A percentile compares a stretch with the other conserved stretches of the same genome.
Evolutionary conservation across 2,797 vertebrate genomes (phyloP).

Genomic region (Psittacula derbiana): DNA sequence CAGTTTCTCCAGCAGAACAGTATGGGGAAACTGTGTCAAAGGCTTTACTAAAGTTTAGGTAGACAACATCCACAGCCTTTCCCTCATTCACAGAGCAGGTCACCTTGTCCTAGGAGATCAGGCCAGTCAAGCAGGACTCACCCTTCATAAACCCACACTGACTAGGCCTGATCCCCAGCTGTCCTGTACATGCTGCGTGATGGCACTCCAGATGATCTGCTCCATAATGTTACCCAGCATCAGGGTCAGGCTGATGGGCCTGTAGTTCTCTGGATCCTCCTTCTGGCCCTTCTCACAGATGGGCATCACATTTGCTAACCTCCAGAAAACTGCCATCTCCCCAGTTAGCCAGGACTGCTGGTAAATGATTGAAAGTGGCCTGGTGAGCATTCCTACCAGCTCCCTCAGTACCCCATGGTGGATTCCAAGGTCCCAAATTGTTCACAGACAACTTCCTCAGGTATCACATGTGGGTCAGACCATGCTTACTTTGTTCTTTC

Average conservation of each 20-base stretch:
- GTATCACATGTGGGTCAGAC: not conserved
- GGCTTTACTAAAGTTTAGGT: not conserved
- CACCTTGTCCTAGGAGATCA: not conserved
- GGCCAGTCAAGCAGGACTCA: not conserved
- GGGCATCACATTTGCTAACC: not conserved
- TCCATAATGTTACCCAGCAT: no score
- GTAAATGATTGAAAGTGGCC: not conserved
- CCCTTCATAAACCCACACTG: not conserved
- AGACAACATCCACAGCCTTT: not conserved
- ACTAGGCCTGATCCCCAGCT: not conserved
- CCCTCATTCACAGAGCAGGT: not conserved
- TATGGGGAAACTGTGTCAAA: not conserved
- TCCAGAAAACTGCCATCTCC: not conserved
- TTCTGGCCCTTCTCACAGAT: not conserved
- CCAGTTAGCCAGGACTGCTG: not conserved
- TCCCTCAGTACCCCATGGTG: no score
- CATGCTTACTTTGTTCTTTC: not conserved
- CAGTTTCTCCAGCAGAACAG: not conserved
- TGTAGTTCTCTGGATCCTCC: not conserved
- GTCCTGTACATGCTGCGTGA: rapidly evolving
- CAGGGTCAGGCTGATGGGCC: not conserved
- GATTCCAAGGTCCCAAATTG: not conserved
- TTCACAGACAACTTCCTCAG: not conserved
- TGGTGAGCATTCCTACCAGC: not conserved
- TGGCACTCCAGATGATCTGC: not conserved